phyloP scores from a whole-genome alignment of 35 echinoderm and acorn worm genomes.

The Hemicentrotus pulcherrimus region DNA sequence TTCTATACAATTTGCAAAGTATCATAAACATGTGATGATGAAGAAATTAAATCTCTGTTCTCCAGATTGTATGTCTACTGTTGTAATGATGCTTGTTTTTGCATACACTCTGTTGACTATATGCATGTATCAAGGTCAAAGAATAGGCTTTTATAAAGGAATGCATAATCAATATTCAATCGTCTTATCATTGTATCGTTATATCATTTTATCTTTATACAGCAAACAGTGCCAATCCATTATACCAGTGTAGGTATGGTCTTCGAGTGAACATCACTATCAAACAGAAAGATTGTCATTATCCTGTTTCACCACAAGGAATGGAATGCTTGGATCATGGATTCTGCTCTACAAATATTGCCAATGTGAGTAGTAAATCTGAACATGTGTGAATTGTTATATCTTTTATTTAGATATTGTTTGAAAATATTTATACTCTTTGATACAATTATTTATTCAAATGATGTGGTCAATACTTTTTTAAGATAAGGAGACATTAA shows the following conservation, averaged over 20 bases:
- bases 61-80: too few relatives aligned
- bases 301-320: slow-evolving; percentile 61
- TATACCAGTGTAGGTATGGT: slow-evolving; percentile 87
- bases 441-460: neutral
- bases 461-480: too few relatives aligned
- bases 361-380: slow-evolving; percentile 47
- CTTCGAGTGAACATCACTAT: slow-evolving; percentile 91
- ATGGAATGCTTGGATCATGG: slow-evolving; percentile 70
- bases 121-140: neutral
- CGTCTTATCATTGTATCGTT: too few relatives aligned
- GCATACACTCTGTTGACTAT: too few relatives aligned
- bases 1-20: too few relatives aligned
- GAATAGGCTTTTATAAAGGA: too few relatives aligned
- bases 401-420: neutral
- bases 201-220: slow-evolving; percentile 39
- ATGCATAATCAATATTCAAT: too few relatives aligned
- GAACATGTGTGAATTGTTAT: neutral
- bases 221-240: slow-evolving; percentile 63
- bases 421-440: neutral
- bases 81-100: too few relatives aligned
- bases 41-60: too few relatives aligned
- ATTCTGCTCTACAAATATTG: slow-evolving; percentile 45
- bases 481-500: too few relatives aligned
- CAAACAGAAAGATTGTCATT: slow-evolving; percentile 82
- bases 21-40: too few relatives aligned